Conservation (phyloP, 2,113 vertebrate genomes). For the Brachirus orientalis region DNA sequence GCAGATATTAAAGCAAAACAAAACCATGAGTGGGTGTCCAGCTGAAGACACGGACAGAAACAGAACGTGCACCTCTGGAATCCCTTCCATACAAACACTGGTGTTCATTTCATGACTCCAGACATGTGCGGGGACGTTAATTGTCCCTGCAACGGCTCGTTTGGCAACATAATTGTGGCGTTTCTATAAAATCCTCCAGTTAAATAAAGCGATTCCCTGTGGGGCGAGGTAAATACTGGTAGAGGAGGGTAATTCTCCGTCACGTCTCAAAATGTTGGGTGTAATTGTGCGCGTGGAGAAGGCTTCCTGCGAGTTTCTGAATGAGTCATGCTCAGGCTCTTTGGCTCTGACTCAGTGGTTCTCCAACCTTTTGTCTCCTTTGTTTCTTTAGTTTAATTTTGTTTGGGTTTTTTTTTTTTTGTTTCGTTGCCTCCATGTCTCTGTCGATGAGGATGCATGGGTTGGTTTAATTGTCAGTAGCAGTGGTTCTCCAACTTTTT, state of each 20-base stretch:
- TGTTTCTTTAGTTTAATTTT: no score
- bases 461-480: no score
- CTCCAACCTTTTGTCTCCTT: no score
- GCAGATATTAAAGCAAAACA: no score
- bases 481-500: no score
- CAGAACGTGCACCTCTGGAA: constrained; percentile 7
- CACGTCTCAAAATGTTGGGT: neutral
- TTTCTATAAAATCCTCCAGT: constrained; percentile 31
- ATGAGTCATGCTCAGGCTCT: no score
- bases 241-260: neutral
- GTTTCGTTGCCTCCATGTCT: no score
- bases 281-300: neutral
- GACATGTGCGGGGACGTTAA: constrained; percentile 19
- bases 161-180: constrained; percentile 37
- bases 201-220: constrained; percentile 24
- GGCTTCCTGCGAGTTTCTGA: no score
- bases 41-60: neutral
- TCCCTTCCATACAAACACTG: neutral
- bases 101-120: neutral
- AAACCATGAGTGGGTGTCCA: no score
- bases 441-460: no score
- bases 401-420: no score
- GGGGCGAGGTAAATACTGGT: constrained; percentile 8
- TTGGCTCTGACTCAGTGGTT: no score
- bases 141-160: constrained; percentile 30